A percentile compares a stretch with the other conserved stretches of the same genome.
These are phyloP conservation scores for Nipponacmea schrenckii DNA, from an alignment of 2,888 invertebrate genomes.

Conservation along the genomic window DNA sequence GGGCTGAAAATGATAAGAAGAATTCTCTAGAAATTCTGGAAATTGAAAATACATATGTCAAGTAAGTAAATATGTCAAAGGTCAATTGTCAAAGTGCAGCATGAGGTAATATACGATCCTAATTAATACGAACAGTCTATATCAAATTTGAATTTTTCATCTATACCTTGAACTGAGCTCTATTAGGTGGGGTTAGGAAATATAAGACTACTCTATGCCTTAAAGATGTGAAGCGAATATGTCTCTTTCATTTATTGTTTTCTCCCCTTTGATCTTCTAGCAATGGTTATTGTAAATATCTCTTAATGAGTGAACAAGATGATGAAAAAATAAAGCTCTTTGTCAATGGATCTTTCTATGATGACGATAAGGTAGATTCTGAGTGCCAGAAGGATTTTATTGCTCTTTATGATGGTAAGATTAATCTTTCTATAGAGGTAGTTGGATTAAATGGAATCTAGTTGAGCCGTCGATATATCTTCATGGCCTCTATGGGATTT, in stretches of 20 bases:
- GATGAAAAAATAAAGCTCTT: not conserved
- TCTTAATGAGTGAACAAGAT: not conserved
- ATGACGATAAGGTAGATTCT: not conserved
- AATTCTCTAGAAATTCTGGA: not conserved
- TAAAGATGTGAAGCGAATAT: no score
- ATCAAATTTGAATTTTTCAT: no score
- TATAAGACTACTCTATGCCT: no score
- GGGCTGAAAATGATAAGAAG: not conserved
- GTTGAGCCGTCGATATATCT: no score
- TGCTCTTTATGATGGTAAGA: slow-evolving; percentile 2
- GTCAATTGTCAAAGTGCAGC: no score
- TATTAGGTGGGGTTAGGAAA: no score
- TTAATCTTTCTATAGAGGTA: not conserved
- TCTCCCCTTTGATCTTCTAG: not conserved
- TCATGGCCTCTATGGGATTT: no score
- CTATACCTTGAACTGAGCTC: no score
- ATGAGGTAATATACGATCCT: no score
- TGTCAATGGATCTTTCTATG: not conserved
- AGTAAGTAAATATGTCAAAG: not conserved
- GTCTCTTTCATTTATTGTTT: no score
- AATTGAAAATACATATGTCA: not conserved
- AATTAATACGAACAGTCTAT: no score
- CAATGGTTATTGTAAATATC: slow-evolving; percentile 1
- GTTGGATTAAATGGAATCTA: no score
- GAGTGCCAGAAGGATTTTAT: not conserved